These are phyloP conservation scores for Xenopus petersii DNA, from an alignment of 2,797 vertebrate species.

Conservation along the genomic window DNA sequence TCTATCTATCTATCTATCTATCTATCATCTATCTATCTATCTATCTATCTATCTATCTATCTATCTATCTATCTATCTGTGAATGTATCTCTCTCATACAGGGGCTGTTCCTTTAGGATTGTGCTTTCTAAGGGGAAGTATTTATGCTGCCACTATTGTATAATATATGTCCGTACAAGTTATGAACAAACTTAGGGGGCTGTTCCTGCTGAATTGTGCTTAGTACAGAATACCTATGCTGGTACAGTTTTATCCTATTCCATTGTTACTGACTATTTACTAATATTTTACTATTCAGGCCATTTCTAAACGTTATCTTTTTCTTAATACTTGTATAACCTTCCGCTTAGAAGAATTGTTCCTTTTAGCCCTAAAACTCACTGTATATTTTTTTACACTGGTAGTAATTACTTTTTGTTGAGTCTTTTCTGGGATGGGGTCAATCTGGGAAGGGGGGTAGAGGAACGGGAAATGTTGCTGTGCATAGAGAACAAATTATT, in stretches of 20 bases:
- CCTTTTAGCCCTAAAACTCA: not conserved
- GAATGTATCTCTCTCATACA: not conserved
- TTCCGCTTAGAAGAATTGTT: not conserved
- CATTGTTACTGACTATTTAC: not conserved
- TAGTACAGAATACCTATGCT: too few species aligned
- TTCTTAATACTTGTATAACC: not conserved
- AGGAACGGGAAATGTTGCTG: conserved; percentile 36
- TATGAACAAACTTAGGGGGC: too few species aligned
- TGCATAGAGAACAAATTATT: conserved; percentile 38
- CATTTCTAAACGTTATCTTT: not conserved
- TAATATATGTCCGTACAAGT: too few species aligned
- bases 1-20: too few species aligned
- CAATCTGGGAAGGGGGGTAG: conserved; percentile 20
- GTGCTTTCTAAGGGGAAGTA: too few species aligned
- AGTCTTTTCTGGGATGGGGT: conserved; percentile 27
- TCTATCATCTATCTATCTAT: too few species aligned
- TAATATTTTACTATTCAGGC: too few species aligned
- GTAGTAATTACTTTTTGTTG: conserved; percentile 16
- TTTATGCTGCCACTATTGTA: too few species aligned
- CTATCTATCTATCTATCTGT: not conserved
- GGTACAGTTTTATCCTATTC: not conserved
- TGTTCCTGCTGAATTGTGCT: too few species aligned
- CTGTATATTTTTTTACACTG: not conserved
- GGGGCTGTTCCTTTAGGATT: too few species aligned
- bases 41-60: too few species aligned